phyloP scores from a whole-genome alignment of 2,888 invertebrate species.

The Tenthredo livida region DNA sequence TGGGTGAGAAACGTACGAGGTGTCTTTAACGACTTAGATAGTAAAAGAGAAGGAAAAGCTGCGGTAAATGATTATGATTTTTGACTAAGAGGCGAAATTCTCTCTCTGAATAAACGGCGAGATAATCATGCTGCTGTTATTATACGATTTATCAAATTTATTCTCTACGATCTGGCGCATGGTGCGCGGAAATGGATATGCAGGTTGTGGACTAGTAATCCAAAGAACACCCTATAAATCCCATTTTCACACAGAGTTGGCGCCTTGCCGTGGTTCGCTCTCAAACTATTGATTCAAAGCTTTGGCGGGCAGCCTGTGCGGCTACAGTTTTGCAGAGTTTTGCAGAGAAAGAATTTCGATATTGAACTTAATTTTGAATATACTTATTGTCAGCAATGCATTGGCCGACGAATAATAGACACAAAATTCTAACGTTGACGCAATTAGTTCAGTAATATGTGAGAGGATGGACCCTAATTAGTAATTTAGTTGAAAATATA shows the following conservation, averaged over 20 bases:
- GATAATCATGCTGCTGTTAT: neutral
- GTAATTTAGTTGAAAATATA: neutral
- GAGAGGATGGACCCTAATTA: neutral
- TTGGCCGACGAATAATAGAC: neutral
- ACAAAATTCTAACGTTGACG: neutral
- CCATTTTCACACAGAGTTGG: constrained; percentile 26
- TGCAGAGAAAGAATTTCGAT: neutral
- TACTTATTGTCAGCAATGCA: neutral
- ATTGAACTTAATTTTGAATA: neutral
- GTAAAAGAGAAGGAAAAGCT: neutral
- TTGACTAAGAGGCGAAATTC: neutral
- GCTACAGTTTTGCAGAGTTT: neutral
- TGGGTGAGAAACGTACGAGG: neutral
- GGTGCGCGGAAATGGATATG: neutral
- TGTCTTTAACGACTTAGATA: neutral
- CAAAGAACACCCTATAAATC: constrained; percentile 23
- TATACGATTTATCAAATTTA: neutral
- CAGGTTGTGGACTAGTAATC: neutral
- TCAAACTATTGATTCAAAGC: constrained; percentile 41
- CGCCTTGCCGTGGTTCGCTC: constrained; percentile 37
- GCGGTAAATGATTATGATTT: neutral
- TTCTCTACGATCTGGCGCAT: neutral
- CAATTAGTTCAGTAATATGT: neutral
- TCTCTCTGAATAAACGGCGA: neutral
- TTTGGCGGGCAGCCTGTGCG: constrained; percentile 11